Evolutionary conservation across 2,797 vertebrate species (phyloP).

Genomic region (Ptychadena robeensis): DNA sequence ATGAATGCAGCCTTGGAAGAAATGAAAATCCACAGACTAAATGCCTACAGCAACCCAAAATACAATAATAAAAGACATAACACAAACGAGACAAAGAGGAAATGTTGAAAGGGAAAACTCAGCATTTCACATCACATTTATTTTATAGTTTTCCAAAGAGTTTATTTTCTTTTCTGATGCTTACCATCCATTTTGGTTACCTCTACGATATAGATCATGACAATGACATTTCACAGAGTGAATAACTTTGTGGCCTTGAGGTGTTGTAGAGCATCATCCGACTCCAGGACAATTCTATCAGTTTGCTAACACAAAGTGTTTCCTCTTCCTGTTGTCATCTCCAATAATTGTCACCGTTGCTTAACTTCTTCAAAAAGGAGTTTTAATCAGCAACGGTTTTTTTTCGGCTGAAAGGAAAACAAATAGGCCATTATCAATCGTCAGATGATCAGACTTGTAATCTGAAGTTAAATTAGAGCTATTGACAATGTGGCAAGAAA

Average conservation of each 20-base stretch:
- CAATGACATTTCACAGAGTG: not conserved
- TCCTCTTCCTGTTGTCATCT: slow-evolving; percentile 28
- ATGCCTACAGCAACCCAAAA: too few relatives aligned
- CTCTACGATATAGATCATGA: not conserved
- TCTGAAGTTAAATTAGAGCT: slow-evolving; percentile 26
- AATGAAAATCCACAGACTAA: too few relatives aligned
- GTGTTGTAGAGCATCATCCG: not conserved
- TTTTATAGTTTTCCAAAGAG: not conserved
- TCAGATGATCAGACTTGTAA: slow-evolving; percentile 8
- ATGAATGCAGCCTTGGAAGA: too few relatives aligned
- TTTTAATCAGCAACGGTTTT: slow-evolving; percentile 46
- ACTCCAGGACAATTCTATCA: slow-evolving; percentile 18
- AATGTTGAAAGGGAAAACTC: too few relatives aligned
- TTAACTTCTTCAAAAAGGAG: slow-evolving; percentile 46
- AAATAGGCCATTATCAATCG: slow-evolving; percentile 43
- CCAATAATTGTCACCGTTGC: slow-evolving; percentile 15
- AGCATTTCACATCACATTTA: too few relatives aligned
- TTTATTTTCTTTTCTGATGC: not conserved
- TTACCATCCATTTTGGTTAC: not conserved
- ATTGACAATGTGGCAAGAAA: slow-evolving; percentile 36
- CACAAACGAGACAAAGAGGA: too few relatives aligned
- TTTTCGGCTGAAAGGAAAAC: slow-evolving; percentile 12
- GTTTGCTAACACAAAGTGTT: not conserved
- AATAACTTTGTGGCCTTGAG: slow-evolving; percentile 19
- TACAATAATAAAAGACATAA: too few relatives aligned